These are phyloP conservation scores for Pristionchus japonicus DNA, from an alignment of 2,888 invertebrate genomes.

Conservation along the genomic window DNA sequence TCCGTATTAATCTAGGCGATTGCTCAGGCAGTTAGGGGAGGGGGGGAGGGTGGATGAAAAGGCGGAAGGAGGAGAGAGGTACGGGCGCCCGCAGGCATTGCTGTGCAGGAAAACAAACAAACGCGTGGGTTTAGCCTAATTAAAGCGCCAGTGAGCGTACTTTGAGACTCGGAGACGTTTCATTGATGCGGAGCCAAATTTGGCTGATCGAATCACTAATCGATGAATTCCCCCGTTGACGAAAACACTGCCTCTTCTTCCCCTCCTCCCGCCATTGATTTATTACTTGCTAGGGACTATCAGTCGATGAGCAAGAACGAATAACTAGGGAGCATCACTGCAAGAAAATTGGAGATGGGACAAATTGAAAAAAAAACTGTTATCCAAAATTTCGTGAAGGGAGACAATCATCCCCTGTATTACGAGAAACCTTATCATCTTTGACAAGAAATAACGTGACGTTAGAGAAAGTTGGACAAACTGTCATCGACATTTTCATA, in stretches of 20 bases:
- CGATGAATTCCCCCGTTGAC: neutral
- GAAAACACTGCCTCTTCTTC: neutral
- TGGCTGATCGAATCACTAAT: neutral
- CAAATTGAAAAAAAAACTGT: too few relatives aligned
- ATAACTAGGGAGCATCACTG: neutral
- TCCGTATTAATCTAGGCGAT: too few relatives aligned
- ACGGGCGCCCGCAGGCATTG: neutral
- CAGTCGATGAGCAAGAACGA: neutral
- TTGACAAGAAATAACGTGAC: too few relatives aligned
- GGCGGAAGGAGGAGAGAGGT: neutral
- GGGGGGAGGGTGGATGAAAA: neutral
- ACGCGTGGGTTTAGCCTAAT: constrained; percentile 8
- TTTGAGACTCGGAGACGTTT: neutral
- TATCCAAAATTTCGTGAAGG: too few relatives aligned
- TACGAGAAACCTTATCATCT: too few relatives aligned
- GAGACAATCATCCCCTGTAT: too few relatives aligned
- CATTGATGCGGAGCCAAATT: neutral
- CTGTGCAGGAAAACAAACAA: neutral
- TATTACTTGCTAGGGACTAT: neutral
- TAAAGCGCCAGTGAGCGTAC: neutral
- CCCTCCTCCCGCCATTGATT: neutral
- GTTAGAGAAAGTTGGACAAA: too few relatives aligned
- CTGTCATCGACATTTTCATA: too few relatives aligned
- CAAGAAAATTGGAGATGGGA: neutral
- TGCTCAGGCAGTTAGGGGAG: too few relatives aligned